Percentiles rank a stretch among this genome's conserved stretches.
These are phyloP conservation scores for Phorcus lineatus DNA, from an alignment of 2,888 invertebrate species.

Conservation along the genomic window DNA sequence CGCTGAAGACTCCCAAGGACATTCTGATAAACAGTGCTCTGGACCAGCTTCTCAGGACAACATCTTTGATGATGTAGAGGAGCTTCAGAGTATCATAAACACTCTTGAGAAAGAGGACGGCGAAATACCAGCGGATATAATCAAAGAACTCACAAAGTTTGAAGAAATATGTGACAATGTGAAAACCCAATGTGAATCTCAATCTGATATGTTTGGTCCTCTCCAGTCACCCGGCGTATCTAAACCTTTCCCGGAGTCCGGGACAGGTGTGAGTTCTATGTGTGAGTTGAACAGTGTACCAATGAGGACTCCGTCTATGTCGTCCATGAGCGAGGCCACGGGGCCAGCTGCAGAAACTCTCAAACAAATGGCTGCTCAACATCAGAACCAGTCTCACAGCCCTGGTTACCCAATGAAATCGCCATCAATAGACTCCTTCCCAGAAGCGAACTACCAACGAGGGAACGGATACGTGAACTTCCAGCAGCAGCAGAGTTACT, in stretches of 20 bases:
- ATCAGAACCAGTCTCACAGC: slow-evolving; percentile 82
- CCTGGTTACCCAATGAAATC: slow-evolving; percentile 51
- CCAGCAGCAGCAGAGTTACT: slow-evolving; percentile 50
- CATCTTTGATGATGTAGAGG: slow-evolving; percentile 57
- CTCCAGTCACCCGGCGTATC: slow-evolving; percentile 48
- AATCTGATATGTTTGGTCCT: slow-evolving; percentile 46
- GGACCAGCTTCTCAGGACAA: slow-evolving; percentile 18
- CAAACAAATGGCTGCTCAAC: slow-evolving; percentile 97
- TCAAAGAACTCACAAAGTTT: slow-evolving; percentile 65
- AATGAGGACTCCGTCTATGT: slow-evolving; percentile 25
- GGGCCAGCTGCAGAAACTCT: slow-evolving; percentile 95
- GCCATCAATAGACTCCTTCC: slow-evolving; percentile 33
- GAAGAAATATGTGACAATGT: slow-evolving; percentile 59
- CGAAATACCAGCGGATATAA: slow-evolving; percentile 50
- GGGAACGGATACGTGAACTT: slow-evolving; percentile 53
- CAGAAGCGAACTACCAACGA: slow-evolving; percentile 1
- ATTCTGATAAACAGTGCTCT: neutral
- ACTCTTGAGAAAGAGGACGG: slow-evolving; percentile 86
- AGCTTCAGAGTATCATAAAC: slow-evolving; percentile 78
- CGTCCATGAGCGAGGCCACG: slow-evolving; percentile 58
- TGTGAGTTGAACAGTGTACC: slow-evolving; percentile 43
- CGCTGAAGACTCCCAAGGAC: slow-evolving; percentile 33
- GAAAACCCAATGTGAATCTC: slow-evolving; percentile 54
- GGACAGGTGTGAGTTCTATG: slow-evolving; percentile 37
- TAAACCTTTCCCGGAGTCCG: slow-evolving; percentile 34